phyloP scores from a whole-genome alignment of 1,140 invertebrate species.

The Diachasmimorpha longicaudata region DNA sequence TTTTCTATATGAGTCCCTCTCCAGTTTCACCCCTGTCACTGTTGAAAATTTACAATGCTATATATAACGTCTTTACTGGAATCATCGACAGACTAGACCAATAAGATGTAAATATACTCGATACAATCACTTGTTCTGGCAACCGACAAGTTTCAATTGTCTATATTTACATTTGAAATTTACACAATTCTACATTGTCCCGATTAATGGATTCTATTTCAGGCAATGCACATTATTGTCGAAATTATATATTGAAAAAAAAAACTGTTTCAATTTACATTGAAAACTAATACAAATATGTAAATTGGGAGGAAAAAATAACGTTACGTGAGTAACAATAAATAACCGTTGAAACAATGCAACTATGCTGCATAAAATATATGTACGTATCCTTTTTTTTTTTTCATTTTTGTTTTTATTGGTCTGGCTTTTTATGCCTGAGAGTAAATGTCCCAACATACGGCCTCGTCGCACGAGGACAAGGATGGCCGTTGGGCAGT shows the following conservation, averaged over 20 bases:
- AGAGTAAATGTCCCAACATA: neutral
- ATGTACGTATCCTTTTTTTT: neutral
- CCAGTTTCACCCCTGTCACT: too few species aligned
- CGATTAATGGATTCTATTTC: too few species aligned
- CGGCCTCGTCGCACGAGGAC: neutral
- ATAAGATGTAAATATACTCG: neutral
- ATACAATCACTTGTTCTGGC: constrained; percentile 9
- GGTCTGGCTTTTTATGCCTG: neutral
- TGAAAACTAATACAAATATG: too few species aligned
- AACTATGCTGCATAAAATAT: too few species aligned
- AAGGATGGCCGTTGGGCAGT: neutral
- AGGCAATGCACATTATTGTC: too few species aligned
- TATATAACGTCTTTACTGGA: neutral
- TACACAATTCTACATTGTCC: neutral
- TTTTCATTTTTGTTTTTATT: neutral
- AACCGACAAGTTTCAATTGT: neutral
- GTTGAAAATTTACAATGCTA: neutral
- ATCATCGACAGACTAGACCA: neutral
- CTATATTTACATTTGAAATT: neutral
- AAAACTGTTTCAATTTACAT: too few species aligned
- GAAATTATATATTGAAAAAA: too few species aligned
- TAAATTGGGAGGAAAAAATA: too few species aligned
- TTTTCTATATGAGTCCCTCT: neutral
- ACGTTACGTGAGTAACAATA: too few species aligned
- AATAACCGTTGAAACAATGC: too few species aligned